Percentiles rank a stretch among this genome's conserved stretches.
These are phyloP conservation scores for Saturnia pavonia DNA, from an alignment of 2,888 invertebrate genomes.

Conservation along the genomic window DNA sequence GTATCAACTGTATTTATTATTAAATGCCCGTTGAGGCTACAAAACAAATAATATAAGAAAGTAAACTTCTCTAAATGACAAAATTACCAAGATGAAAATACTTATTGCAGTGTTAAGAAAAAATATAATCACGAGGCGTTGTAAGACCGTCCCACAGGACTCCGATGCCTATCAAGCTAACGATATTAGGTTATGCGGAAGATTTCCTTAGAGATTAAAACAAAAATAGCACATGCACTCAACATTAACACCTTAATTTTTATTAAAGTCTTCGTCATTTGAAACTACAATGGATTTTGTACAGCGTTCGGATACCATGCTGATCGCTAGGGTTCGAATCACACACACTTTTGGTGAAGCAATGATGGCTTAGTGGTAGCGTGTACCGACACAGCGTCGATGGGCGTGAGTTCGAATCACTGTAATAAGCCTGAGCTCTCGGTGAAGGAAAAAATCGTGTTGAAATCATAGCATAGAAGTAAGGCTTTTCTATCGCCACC, in stretches of 20 bases:
- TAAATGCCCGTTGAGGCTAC: not conserved
- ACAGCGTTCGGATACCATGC: too few species aligned
- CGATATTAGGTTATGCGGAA: constrained; percentile 18
- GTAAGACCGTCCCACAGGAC: constrained; percentile 7
- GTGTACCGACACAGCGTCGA: too few species aligned
- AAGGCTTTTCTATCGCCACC: too few species aligned
- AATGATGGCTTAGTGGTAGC: too few species aligned
- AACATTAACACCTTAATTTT: not conserved
- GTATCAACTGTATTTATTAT: not conserved
- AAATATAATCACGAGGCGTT: constrained; percentile 16
- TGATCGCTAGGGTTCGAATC: too few species aligned
- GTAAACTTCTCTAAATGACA: not conserved
- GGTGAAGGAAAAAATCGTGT: too few species aligned
- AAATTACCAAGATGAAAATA: not conserved
- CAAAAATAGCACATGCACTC: not conserved
- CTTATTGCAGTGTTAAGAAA: not conserved
- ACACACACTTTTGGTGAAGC: too few species aligned
- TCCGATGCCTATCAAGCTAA: constrained; percentile 21
- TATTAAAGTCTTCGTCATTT: too few species aligned
- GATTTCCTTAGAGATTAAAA: constrained; percentile 21
- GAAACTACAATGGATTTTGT: too few species aligned
- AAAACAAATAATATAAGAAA: not conserved
- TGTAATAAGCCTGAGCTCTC: too few species aligned
- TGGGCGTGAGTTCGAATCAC: too few species aligned
- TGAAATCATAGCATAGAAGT: too few species aligned